phyloP scores from a whole-genome alignment of 2,113 vertebrate genomes.

The Trogon melanurus region DNA sequence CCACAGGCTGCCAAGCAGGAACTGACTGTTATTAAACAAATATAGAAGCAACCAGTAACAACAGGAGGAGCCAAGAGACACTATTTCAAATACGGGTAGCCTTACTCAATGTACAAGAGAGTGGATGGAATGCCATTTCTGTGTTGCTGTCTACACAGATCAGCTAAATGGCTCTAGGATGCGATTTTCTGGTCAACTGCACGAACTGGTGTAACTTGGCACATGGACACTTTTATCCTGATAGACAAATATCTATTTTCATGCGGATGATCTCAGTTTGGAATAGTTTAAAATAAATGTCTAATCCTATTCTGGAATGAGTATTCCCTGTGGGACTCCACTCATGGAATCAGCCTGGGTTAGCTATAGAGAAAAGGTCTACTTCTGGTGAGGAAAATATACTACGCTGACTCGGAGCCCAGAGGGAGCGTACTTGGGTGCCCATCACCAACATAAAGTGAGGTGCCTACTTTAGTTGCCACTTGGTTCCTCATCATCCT shows the following conservation, averaged over 20 bases:
- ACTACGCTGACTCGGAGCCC: not conserved
- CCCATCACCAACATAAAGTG: not conserved
- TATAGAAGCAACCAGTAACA: not conserved
- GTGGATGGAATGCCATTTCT: not conserved
- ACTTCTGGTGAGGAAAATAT: not conserved
- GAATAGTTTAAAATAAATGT: not conserved
- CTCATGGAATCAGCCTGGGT: not conserved
- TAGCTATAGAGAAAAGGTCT: not conserved
- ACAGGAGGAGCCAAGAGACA: not conserved
- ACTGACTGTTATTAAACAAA: not conserved
- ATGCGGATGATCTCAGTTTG: conserved; percentile 16
- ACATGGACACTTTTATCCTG: not conserved
- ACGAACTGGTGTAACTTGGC: not conserved
- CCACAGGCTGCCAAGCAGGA: not conserved
- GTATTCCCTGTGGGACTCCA: not conserved
- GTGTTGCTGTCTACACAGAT: not conserved
- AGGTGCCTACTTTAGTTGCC: not conserved
- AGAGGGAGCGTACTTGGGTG: not conserved
- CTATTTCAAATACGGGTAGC: not conserved
- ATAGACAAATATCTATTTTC: not conserved
- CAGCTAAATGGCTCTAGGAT: not conserved
- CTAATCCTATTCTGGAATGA: not conserved
- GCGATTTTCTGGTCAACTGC: not conserved
- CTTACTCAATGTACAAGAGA: not conserved
- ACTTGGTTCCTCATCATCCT: not conserved